Conservation (phyloP, 2,888 invertebrate genomes). For the Caenorhabditis uteleia region DNA sequence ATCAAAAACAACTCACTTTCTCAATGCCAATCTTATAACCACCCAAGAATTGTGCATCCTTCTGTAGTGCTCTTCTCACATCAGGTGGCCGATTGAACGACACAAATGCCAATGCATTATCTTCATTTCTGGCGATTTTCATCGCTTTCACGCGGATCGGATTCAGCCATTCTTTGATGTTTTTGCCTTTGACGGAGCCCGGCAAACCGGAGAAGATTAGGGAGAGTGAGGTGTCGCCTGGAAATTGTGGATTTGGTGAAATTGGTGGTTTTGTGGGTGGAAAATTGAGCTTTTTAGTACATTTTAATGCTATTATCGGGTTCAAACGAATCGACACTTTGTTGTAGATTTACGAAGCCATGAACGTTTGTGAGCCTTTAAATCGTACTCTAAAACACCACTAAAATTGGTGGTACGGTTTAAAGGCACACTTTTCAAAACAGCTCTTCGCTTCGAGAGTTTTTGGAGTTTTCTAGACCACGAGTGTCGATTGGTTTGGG, state of each 20-base stretch:
- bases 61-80: conserved; percentile 52
- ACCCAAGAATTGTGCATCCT: conserved; percentile 60
- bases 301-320: not conserved
- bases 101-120: conserved; percentile 53
- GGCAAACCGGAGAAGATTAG: conserved; percentile 62
- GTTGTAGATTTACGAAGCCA: too few species aligned
- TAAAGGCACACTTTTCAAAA: too few species aligned
- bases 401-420: too few species aligned
- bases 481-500: too few species aligned
- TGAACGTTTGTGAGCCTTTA: too few species aligned
- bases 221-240: conserved; percentile 59
- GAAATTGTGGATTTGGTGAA: conserved; percentile 5
- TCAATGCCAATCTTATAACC: conserved; percentile 56
- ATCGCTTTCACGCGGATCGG: conserved; percentile 63
- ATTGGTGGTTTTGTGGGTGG: not conserved
- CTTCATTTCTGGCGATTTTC: conserved; percentile 48
- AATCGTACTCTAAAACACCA: too few species aligned
- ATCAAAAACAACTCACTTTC: conserved; percentile 3
- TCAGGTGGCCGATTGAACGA: conserved; percentile 60
- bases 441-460: too few species aligned
- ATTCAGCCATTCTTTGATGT: conserved; percentile 65
- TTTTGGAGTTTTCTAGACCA: too few species aligned
- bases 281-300: not conserved
- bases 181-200: conserved; percentile 55
- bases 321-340: not conserved